Percentiles rank a stretch among this genome's conserved stretches.
Conservation (phyloP, 2,113 vertebrate genomes). For the Cariama cristata region DNA sequence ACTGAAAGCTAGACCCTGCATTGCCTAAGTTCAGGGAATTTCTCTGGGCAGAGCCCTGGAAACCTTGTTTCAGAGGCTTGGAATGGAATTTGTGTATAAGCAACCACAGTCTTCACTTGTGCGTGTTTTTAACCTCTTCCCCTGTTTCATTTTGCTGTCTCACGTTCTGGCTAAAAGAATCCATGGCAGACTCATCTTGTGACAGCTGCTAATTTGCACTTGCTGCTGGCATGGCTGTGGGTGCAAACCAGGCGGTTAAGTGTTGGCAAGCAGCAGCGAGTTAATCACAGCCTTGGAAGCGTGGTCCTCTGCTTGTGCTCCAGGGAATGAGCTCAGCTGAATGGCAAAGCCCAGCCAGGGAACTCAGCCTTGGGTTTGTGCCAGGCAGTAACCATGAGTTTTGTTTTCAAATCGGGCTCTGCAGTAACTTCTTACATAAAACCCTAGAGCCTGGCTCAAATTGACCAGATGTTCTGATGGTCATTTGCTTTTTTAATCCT, state of each 20-base stretch:
- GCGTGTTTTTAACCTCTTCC: neutral
- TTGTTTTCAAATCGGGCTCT: neutral
- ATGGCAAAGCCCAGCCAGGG: neutral
- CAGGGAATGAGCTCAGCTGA: neutral
- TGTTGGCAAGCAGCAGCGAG: neutral
- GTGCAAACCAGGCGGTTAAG: neutral
- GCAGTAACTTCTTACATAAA: neutral
- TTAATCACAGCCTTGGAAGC: neutral
- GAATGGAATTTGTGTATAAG: neutral
- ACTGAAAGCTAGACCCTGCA: neutral
- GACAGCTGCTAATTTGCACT: slow-evolving; percentile 4
- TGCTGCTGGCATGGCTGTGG: neutral
- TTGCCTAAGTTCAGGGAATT: neutral
- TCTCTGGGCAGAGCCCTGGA: neutral
- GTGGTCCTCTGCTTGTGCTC: neutral
- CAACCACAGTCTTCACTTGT: neutral
- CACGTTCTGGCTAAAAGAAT: neutral
- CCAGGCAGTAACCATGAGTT: neutral
- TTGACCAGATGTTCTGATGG: neutral
- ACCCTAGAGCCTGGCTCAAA: neutral
- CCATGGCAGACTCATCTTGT: neutral
- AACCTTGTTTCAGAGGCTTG: neutral
- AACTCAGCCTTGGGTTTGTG: neutral
- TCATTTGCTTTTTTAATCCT: neutral
- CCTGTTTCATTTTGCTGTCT: neutral